These are phyloP conservation scores for Zaprionus africanus DNA, from an alignment of 1,140 invertebrate genomes.

Conservation along the genomic window DNA sequence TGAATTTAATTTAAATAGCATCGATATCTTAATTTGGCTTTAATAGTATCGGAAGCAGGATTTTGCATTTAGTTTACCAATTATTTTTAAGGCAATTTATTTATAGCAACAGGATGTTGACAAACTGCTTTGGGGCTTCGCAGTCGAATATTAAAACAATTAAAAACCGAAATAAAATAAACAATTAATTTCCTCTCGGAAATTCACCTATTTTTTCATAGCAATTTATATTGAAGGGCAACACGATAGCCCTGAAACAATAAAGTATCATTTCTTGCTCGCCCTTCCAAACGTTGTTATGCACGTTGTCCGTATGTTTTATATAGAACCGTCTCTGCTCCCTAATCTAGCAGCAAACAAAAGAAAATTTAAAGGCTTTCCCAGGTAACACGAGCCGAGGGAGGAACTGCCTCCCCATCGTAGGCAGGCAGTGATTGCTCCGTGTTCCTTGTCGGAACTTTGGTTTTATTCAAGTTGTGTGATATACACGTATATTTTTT, in stretches of 20 bases:
- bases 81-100: not conserved
- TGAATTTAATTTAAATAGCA: too few species aligned
- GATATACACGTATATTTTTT: not conserved
- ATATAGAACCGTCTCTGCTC: not conserved
- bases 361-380: slow-evolving; percentile 18
- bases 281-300: slow-evolving; percentile 13
- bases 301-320: slow-evolving; percentile 7
- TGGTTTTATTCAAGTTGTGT: not conserved
- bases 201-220: not conserved
- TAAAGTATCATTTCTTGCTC: slow-evolving; percentile 21
- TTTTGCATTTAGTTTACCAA: too few species aligned
- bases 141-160: not conserved
- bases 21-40: too few species aligned
- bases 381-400: slow-evolving; percentile 15
- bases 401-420: not conserved
- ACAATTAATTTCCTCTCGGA: not conserved
- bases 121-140: not conserved
- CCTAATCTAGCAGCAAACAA: slow-evolving; percentile 3
- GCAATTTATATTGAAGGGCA: slow-evolving; percentile 24
- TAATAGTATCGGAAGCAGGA: too few species aligned
- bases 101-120: not conserved
- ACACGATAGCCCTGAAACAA: slow-evolving; percentile 26
- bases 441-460: not conserved
- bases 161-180: not conserved
- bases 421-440: not conserved